Conservation (phyloP, 2,113 vertebrate species). For the Otocyon megalotis region DNA sequence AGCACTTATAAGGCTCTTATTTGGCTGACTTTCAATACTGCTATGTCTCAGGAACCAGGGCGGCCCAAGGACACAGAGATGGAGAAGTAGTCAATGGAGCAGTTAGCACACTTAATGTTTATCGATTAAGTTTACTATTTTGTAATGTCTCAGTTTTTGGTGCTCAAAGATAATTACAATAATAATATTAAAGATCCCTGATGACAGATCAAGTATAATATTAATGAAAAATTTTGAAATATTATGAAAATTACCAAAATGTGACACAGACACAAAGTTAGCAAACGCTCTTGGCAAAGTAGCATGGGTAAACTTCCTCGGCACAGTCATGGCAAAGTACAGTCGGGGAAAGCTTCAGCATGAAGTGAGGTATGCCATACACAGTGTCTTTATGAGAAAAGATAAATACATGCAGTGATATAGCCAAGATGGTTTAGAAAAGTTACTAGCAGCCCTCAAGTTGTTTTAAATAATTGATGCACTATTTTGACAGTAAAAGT, state of each 20-base stretch:
- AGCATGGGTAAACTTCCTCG: background rate
- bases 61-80: background rate
- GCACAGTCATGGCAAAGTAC: background rate
- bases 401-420: rapidly evolving
- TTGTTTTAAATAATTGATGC: background rate
- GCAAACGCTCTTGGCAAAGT: background rate
- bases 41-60: background rate
- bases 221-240: background rate
- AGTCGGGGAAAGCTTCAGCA: background rate
- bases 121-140: background rate
- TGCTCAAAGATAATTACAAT: background rate
- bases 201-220: background rate
- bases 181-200: background rate
- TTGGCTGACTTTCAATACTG: background rate
- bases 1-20: background rate
- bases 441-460: background rate
- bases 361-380: background rate
- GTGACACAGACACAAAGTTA: background rate
- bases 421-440: background rate
- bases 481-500: background rate
- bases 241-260: background rate
- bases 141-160: background rate
- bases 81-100: background rate
- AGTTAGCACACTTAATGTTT: background rate
- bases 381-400: background rate